Evolutionary conservation across 2,797 vertebrate species (phyloP).

Genomic region (Dendrocincla tyrannina): DNA sequence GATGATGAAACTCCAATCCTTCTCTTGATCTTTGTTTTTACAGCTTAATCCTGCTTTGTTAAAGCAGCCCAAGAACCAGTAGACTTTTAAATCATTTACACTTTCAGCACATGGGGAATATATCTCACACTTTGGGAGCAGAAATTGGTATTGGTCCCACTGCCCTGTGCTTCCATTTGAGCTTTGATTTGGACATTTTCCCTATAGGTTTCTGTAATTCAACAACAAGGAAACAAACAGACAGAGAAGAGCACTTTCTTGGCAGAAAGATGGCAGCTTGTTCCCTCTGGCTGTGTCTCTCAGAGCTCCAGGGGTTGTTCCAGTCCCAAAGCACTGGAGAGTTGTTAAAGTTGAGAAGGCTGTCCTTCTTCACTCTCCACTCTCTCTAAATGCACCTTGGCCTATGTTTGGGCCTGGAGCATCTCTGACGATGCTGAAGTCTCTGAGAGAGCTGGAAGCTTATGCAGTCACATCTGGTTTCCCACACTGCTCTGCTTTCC

Average conservation of each 20-base stretch:
- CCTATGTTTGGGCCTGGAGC: background rate
- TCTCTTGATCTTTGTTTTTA: background rate
- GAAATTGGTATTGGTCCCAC: background rate
- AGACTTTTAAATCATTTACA: background rate
- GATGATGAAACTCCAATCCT: background rate
- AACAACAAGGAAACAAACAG: fast-evolving
- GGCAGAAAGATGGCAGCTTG: background rate
- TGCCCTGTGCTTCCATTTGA: background rate
- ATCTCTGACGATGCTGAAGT: background rate
- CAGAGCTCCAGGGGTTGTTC: background rate
- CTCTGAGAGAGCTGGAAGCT: background rate
- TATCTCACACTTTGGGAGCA: background rate
- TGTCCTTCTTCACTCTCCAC: background rate
- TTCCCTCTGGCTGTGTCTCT: background rate
- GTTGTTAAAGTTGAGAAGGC: background rate
- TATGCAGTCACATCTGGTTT: background rate
- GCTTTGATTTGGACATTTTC: background rate
- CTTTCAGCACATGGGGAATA: background rate
- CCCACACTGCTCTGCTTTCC: background rate
- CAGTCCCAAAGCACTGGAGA: background rate
- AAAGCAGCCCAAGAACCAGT: background rate
- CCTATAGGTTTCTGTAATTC: background rate
- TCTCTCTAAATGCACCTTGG: background rate
- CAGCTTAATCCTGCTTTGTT: background rate
- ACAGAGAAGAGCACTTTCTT: background rate